Evolutionary conservation across 2,113 vertebrate genomes (phyloP), one percentile per base, ranked within the genome.

Genomic region (Panthera uncia): DNA sequence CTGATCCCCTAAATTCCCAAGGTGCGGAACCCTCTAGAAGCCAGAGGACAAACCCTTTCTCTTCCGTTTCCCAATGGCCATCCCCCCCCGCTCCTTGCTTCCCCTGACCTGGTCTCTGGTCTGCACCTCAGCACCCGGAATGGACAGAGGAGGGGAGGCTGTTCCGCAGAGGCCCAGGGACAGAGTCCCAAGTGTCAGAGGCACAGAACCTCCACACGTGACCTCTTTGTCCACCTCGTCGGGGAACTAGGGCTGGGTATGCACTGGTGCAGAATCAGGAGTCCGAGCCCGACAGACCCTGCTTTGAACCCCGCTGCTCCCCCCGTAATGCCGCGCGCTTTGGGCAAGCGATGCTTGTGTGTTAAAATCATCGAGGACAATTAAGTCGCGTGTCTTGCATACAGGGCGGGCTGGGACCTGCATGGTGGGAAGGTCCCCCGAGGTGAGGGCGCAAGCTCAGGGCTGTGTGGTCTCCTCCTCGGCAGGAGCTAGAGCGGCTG

Each of bases 401-500:
- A 0, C 15, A 6, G 27, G 19, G 33, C 7, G 5, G 19, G 3
- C n/a, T 45, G 68, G 63, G 81, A 19, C 69, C 73, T 13, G 0
- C 2, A 5, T 27, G 4, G 3, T 27, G 80, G 85, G 84, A 45
- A 33, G 79, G 69, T 23, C 36, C 63, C 50, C 50, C 7, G 23
- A 3, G 27, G 29, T 1, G 79, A 14, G 15, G 73, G 36, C 15
- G 71, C 45, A 5, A 45, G 61, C 73, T 57, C 95, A 89, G 80
- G 71, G 97, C 82, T 66, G 78, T 74, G 48, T 6, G 80, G 41
- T 33, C 97, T 92, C 18, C 91, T 88, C 96, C 96, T n/a, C 5
- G 80, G 6, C 98, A 99, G 99, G 99, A 99, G 97, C 99, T 99
- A 96, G 99, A 99, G 98, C 99, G 99, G 83, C 98, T 99, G 98